Conservation (phyloP, 2,888 invertebrate species). For the Oasisia sp. region DNA sequence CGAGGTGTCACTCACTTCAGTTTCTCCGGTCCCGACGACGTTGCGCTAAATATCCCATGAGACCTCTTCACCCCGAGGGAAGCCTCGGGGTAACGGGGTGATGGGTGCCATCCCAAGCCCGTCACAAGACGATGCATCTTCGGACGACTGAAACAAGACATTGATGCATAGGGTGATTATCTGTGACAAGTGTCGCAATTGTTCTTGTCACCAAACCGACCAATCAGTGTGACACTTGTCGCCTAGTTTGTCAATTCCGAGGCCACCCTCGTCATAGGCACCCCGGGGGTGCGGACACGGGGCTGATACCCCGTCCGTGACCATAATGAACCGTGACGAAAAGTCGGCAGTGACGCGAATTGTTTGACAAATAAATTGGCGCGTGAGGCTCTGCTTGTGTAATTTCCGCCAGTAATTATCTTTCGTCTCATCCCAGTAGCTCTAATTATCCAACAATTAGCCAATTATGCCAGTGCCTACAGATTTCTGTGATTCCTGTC, state of each 20-base stretch:
- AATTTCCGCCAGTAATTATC: conserved; percentile 8
- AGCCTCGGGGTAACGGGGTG: not conserved
- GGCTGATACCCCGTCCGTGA: not conserved
- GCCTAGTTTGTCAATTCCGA: not conserved
- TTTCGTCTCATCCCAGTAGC: not conserved
- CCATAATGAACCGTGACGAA: not conserved
- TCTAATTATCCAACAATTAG: not conserved
- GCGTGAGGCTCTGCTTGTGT: not conserved
- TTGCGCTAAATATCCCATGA: no score
- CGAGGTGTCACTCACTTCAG: not conserved
- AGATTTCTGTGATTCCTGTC: not conserved
- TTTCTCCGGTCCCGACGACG: not conserved
- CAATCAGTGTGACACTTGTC: conserved; percentile 17
- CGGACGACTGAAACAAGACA: not conserved
- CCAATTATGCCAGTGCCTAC: not conserved
- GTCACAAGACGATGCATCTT: not conserved
- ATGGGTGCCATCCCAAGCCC: not conserved
- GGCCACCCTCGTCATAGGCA: not conserved
- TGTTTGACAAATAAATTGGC: not conserved
- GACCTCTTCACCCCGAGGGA: not conserved
- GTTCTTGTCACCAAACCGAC: conserved; percentile 10
- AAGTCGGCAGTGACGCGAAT: not conserved
- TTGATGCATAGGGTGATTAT: not conserved
- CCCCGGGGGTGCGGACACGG: not conserved
- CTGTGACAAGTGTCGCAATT: conserved; percentile 13